Conservation (phyloP, 2,797 vertebrate species). For the Serranus cabrilla region DNA sequence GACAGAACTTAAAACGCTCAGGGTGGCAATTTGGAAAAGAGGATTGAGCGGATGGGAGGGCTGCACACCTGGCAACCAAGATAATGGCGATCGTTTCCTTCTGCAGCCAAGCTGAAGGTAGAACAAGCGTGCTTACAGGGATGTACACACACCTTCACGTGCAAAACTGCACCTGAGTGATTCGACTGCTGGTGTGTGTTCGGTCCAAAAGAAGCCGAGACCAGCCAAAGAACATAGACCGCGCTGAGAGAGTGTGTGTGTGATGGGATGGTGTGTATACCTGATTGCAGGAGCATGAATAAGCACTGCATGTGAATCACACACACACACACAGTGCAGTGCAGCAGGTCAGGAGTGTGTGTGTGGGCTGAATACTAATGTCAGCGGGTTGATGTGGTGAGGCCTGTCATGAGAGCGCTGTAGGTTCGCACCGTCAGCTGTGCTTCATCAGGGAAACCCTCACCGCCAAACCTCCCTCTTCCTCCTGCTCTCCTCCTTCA, state of each 20-base stretch:
- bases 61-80: slow-evolving; percentile 35
- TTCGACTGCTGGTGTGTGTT: slow-evolving; percentile 34
- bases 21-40: slow-evolving; percentile 34
- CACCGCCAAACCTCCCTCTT: slow-evolving; percentile 55
- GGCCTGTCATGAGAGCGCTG: slow-evolving; percentile 73
- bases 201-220: slow-evolving; percentile 66
- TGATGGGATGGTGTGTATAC: slow-evolving; percentile 28
- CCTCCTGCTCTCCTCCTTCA: slow-evolving; percentile 24
- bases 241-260: slow-evolving; percentile 40
- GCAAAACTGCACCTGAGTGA: slow-evolving; percentile 23
- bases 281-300: slow-evolving; percentile 53
- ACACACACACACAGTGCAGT: slow-evolving; percentile 35
- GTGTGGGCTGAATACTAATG: slow-evolving; percentile 80
- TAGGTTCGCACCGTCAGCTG: slow-evolving; percentile 76
- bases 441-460: slow-evolving; percentile 79
- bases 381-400: slow-evolving; percentile 80
- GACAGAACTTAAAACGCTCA: slow-evolving; percentile 20
- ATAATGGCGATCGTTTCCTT: slow-evolving; percentile 25
- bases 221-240: slow-evolving; percentile 72
- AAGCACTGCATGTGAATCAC: slow-evolving; percentile 53
- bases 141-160: not conserved
- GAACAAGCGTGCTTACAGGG: not conserved
- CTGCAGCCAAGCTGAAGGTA: slow-evolving; percentile 16
- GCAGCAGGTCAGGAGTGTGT: slow-evolving; percentile 69
- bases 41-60: slow-evolving; percentile 10